Base-by-base conservation (phyloP, 1,140 invertebrate species). In the Sminthurides bifidus region DNA sequence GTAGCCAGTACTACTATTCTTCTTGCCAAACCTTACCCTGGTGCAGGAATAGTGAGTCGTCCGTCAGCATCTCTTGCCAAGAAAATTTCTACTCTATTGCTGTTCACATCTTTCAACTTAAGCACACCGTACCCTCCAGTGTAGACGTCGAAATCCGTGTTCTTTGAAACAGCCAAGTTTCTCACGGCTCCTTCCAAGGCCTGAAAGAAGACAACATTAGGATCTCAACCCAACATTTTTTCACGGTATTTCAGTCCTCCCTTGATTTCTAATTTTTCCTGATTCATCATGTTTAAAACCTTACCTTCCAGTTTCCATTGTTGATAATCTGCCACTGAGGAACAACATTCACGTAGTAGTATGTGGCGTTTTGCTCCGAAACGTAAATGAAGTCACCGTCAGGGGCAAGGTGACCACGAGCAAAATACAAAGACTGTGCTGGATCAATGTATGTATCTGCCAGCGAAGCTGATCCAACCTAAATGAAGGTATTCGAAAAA, bases 61-160 rank as follows among this genome's bases (percentile, higher is more conserved):
- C 31, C n/a, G 8, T 43, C 35, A 12, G 27, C n/a, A 3, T 49
- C 71, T 0, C 64, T 63, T 33, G 69, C 64, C 0, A 82, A 64
- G 58, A 75, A 77, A 1, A 82, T 52, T 3, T 71, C 65, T 1
- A 69, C 68, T 15, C 72, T 58, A 21, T 63, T 64, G 3, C 68
- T 70, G 23, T 72, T 56, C 14, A 66, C 66, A 65, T 81, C 73
- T 0, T 65, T 64, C 53, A 81, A 61, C 0, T 69, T 74, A 23
- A 75, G 69, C 8, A 75, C 68, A 1, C 74, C 77, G 51, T 76
- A 71, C 3, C 74, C 74, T 2, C 80, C 80, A 0, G 79, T 81
- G 33, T 77, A 80, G 6, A 81, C 63, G 59, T 72, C 46, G 14
- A 76, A 52, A 69, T 73, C 54, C 1, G 35, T 19, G 19, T 51